Evolutionary conservation across 2,113 vertebrate genomes (phyloP).

Genomic region (Mesembrinibis cayennensis): DNA sequence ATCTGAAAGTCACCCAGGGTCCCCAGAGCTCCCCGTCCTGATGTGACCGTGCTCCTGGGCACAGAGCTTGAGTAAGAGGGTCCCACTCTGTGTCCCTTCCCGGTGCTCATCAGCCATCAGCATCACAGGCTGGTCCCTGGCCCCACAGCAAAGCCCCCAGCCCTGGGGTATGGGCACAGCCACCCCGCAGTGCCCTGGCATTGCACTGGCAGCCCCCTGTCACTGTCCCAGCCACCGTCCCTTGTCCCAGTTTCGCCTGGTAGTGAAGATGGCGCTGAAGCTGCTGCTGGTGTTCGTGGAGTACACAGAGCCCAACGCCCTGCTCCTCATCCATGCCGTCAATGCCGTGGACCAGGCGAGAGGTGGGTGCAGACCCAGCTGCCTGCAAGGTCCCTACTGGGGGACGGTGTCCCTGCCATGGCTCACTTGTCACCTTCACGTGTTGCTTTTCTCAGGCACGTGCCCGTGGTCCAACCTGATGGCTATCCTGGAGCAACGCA

Average conservation of each 20-base stretch:
- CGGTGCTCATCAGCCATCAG: neutral
- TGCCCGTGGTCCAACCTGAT: constrained; percentile 85
- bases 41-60: neutral
- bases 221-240: neutral
- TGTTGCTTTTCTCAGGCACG: constrained; percentile 55
- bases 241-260: constrained; percentile 85
- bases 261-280: constrained; percentile 94
- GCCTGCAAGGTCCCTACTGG: rapidly evolving
- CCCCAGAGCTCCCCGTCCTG: neutral
- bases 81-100: neutral
- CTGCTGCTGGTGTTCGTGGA: constrained; percentile 96
- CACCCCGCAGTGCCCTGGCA: neutral
- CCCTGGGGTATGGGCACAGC: neutral
- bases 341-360: constrained; percentile 79
- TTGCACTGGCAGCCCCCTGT: neutral
- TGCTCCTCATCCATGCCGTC: constrained; percentile 84
- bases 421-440: rapidly evolving
- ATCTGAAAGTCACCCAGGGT: neutral
- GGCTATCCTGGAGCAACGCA: constrained; percentile 86
- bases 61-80: neutral
- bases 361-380: constrained; percentile 69
- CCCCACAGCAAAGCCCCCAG: neutral
- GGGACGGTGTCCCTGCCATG: rapidly evolving
- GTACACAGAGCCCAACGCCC: constrained; percentile 87
- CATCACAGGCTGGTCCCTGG: neutral